Conservation (phyloP, 1,140 invertebrate genomes). For the Caligus rogercresseyi region DNA sequence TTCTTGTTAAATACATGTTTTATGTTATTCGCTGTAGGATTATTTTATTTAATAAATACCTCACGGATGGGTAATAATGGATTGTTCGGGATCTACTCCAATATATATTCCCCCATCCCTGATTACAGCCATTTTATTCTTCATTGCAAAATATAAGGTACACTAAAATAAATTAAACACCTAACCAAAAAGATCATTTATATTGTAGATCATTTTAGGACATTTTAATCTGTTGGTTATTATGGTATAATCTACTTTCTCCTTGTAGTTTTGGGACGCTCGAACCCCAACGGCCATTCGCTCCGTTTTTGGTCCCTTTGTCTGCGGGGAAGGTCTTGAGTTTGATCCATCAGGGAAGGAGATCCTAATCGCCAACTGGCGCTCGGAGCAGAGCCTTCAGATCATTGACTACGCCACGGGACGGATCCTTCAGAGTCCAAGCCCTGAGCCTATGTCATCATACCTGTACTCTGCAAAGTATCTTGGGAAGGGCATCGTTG, state of each 20-base stretch:
- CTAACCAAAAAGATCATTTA: too few relatives aligned
- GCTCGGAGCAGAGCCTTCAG: slow-evolving; percentile 10
- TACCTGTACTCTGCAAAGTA: slow-evolving; percentile 12
- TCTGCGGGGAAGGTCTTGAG: slow-evolving; percentile 50
- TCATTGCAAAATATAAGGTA: too few relatives aligned
- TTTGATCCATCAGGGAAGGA: slow-evolving; percentile 45
- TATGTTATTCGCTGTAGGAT: too few relatives aligned
- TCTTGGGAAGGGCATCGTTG: slow-evolving; percentile 1
- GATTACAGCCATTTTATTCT: too few relatives aligned
- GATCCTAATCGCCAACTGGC: slow-evolving; percentile 27
- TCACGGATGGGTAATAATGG: too few relatives aligned
- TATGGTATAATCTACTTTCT: neutral
- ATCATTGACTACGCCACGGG: slow-evolving; percentile 11
- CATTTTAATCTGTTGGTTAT: too few relatives aligned
- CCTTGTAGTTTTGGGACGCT: slow-evolving; percentile 24
- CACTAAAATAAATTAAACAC: too few relatives aligned
- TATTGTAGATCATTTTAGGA: too few relatives aligned
- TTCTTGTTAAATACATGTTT: too few relatives aligned
- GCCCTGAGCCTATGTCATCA: neutral
- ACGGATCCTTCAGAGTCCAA: neutral
- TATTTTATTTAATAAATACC: too few relatives aligned
- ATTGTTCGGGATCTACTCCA: too few relatives aligned
- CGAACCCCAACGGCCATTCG: slow-evolving; percentile 38
- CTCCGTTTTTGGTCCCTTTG: slow-evolving; percentile 42
- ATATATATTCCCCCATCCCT: too few relatives aligned